Evolutionary conservation across 2,797 vertebrate genomes (phyloP), one percentile per base, ranked within the genome.

Genomic region (Enteromius anoplus): DNA sequence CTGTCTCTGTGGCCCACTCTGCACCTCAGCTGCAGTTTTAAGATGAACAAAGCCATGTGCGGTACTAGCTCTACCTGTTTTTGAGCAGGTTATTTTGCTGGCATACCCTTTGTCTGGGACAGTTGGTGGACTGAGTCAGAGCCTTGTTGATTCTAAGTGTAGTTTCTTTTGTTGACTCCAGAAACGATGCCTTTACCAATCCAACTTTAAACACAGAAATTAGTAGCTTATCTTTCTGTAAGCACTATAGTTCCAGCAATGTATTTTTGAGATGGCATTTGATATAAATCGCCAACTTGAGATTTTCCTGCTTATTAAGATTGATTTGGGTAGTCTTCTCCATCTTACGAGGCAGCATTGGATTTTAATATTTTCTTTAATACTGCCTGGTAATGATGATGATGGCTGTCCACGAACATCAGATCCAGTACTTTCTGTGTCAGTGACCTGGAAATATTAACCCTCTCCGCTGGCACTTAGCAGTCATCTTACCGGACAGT

Each of bases 381-480:
- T 99, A 99, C 98, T 99, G 98, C 98, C 98, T 99, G 98, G 98
- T 99, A 99, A 99, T 98, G 98, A 99, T 99, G 98, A 97, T 98
- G 91, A 96, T 93, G 94, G 95, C 91, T 95, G 94, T 93, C 98
- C 92, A 26, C 88, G 2, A 78, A 87, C 94, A 86, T 73, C 93
- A 66, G 62, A 49, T 64, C 58, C 29, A 21, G 60, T 49, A n/a
- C 15, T 55, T 62, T 81, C 29, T 84, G 5, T 34, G n/a, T 72
- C 55, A 29, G 19, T 60, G 5, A 69, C 47, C 8, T 78, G 12
- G 40, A 29, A 71, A 65, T 78, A 32, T 71, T 84, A 64, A 83
- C 60, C 84, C 55, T 70, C 55, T 71, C 76, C 14, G 4, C 58
- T 85, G 97, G 95, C 95, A 92, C 95, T 94, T 95, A 96, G 96